phyloP scores from a whole-genome alignment of 2,888 invertebrate species.

The Brachypterus glaber region DNA sequence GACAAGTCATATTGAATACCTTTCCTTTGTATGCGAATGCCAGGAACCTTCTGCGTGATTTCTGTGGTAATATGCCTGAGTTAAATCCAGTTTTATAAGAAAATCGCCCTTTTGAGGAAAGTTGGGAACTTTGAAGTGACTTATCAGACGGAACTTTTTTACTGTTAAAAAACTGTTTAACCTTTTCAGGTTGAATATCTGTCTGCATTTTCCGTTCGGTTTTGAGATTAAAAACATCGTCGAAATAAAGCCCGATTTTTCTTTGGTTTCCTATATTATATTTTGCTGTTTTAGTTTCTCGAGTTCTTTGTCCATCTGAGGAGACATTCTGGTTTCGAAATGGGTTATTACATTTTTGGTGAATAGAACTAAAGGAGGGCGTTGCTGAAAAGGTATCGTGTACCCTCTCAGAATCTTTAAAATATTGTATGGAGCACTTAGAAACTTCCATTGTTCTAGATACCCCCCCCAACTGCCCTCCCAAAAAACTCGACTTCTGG shows the following conservation, averaged over 20 bases:
- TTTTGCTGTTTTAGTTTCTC: not conserved
- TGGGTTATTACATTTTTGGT: not conserved
- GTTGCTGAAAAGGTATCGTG: conserved; percentile 8
- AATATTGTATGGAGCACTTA: conserved; percentile 9
- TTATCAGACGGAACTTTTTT: conserved; percentile 17
- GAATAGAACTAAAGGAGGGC: conserved; percentile 7
- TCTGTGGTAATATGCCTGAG: conserved; percentile 20
- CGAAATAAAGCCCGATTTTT: conserved; percentile 12
- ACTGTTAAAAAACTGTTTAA: conserved; percentile 13
- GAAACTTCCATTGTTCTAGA: conserved; percentile 5
- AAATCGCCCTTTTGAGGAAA: conserved; percentile 18
- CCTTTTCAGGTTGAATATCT: conserved; percentile 15
- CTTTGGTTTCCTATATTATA: not conserved
- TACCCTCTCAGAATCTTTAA: conserved; percentile 13
- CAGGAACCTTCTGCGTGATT: conserved; percentile 14
- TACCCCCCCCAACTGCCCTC: conserved; percentile 7
- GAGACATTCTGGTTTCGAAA: conserved; percentile 1
- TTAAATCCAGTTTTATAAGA: conserved; percentile 18
- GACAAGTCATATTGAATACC: conserved; percentile 13
- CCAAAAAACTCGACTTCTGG: no score
- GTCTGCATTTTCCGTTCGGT: conserved; percentile 10
- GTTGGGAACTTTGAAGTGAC: conserved; percentile 17
- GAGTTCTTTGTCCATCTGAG: conserved; percentile 4
- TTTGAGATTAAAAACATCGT: conserved; percentile 14
- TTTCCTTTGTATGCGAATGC: conserved; percentile 9